Evolutionary conservation across 2,888 invertebrate species (phyloP).

Genomic region (Meandrusa payeni): DNA sequence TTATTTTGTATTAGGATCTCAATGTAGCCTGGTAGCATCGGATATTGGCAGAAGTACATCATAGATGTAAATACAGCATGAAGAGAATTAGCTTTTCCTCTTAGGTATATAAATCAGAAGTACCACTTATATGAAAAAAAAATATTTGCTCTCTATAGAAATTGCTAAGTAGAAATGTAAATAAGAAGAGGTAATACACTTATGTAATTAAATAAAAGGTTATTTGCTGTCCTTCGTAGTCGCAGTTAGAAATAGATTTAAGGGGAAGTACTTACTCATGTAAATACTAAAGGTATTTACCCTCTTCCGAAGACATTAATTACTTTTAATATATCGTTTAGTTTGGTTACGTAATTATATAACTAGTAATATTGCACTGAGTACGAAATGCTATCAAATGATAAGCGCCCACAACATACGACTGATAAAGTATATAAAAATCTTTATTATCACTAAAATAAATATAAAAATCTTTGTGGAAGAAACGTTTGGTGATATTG

Average conservation of each 20-base stretch:
- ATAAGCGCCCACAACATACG: slow-evolving; percentile 77
- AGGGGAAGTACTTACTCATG: slow-evolving; percentile 64
- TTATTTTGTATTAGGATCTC: too few species aligned
- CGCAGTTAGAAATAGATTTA: slow-evolving; percentile 66
- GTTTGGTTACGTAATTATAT: slow-evolving; percentile 82
- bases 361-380: slow-evolving; percentile 83
- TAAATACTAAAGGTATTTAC: slow-evolving; percentile 78
- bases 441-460: slow-evolving; percentile 70
- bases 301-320: slow-evolving; percentile 74
- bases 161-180: too few species aligned
- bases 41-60: too few species aligned
- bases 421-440: slow-evolving; percentile 50
- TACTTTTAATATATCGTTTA: slow-evolving; percentile 79
- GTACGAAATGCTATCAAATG: slow-evolving; percentile 81
- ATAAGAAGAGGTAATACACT: too few species aligned
- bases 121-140: too few species aligned
- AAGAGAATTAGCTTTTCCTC: too few species aligned
- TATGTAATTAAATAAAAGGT: too few species aligned
- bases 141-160: too few species aligned
- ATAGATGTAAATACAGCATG: too few species aligned
- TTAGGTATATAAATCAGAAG: too few species aligned
- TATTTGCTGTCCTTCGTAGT: too few species aligned
- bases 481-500: slow-evolving; percentile 70
- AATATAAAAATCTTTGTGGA: slow-evolving; percentile 77
- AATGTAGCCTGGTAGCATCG: too few species aligned